These are phyloP conservation scores for Gadus chalcogrammus DNA, from an alignment of 2,113 vertebrate genomes.

Conservation along the genomic window DNA sequence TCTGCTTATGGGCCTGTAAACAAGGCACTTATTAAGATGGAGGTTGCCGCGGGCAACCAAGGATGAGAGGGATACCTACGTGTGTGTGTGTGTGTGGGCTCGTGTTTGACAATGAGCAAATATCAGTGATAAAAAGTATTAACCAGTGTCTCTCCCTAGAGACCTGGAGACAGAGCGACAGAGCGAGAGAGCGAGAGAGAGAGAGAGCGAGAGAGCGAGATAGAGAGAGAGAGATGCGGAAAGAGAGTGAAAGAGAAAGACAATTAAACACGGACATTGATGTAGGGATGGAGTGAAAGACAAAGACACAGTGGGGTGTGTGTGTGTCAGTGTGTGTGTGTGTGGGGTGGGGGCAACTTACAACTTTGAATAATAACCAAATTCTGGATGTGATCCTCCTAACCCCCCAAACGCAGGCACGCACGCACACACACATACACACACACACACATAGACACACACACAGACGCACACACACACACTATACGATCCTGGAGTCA, in stretches of 20 bases:
- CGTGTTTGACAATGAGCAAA: neutral
- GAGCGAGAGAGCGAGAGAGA: neutral
- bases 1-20: constrained; percentile 68
- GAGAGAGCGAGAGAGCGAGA: neutral
- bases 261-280: neutral
- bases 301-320: neutral
- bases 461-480: neutral
- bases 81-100: neutral
- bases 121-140: no score
- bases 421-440: constrained; percentile 5
- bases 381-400: neutral
- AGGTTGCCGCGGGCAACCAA: constrained; percentile 48
- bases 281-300: neutral
- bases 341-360: neutral
- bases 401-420: neutral
- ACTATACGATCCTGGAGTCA: neutral
- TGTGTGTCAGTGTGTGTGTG: neutral
- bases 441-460: neutral
- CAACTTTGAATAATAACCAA: no score
- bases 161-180: constrained; percentile 17
- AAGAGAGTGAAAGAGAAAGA: neutral
- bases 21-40: constrained; percentile 69
- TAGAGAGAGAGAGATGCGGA: neutral
- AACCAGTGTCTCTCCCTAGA: no score
- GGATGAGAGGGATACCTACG: constrained; percentile 35